Conservation (phyloP, 1,140 invertebrate species). For the Brachionus asplanchnoidis region DNA sequence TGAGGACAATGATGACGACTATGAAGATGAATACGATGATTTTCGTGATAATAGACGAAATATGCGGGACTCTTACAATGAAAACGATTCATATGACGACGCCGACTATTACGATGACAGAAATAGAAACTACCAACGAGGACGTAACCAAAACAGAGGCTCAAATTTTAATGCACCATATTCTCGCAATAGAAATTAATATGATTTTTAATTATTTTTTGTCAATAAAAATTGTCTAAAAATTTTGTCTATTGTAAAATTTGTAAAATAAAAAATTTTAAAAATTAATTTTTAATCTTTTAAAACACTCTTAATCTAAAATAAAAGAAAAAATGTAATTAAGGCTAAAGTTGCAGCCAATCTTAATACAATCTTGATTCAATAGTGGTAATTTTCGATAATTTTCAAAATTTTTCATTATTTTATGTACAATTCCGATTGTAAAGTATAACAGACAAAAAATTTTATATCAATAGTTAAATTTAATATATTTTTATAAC, state of each 20-base stretch:
- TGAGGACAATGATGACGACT: neutral
- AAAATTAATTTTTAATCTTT: neutral
- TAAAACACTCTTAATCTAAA: neutral
- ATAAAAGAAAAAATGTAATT: too few species aligned
- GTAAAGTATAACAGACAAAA: too few species aligned
- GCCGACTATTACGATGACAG: conserved; percentile 17
- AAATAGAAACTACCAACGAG: neutral
- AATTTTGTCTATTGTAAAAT: neutral
- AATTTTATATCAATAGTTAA: too few species aligned
- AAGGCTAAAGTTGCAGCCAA: too few species aligned
- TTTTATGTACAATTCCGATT: too few species aligned
- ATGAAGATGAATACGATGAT: neutral
- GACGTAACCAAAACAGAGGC: neutral
- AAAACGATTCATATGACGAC: neutral
- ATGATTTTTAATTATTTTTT: neutral
- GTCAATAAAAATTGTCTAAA: neutral
- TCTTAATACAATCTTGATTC: too few species aligned
- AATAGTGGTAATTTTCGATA: too few species aligned
- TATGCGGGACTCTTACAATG: neutral
- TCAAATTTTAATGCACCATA: neutral
- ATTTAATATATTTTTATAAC: too few species aligned
- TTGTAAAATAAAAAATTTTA: conserved; percentile 1
- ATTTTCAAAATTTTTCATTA: too few species aligned
- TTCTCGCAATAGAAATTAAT: conserved; percentile 13
- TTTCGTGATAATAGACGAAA: neutral